These are phyloP conservation scores for Phorcus lineatus DNA, from an alignment of 2,888 invertebrate genomes.

Conservation along the genomic window DNA sequence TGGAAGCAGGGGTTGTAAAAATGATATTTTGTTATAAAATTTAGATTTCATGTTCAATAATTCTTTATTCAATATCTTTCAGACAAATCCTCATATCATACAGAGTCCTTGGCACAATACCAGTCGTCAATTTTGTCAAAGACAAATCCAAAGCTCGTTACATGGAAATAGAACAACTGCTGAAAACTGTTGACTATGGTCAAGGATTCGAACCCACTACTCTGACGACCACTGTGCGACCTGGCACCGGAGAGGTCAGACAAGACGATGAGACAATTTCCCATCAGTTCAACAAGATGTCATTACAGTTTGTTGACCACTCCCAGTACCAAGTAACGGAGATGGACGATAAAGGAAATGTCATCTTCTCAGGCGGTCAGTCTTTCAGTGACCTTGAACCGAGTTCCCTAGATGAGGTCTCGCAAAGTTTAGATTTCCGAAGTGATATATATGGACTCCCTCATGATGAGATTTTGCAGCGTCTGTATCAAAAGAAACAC, in stretches of 20 bases:
- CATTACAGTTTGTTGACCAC: neutral
- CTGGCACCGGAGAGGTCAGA: neutral
- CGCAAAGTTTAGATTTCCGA: conserved; percentile 29
- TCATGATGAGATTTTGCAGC: conserved; percentile 42
- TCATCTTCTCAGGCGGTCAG: too few species aligned
- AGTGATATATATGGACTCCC: conserved; percentile 50
- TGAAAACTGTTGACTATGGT: conserved; percentile 57
- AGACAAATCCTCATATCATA: conserved; percentile 51
- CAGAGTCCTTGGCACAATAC: conserved; percentile 51
- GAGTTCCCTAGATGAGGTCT: too few species aligned
- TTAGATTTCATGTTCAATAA: too few species aligned
- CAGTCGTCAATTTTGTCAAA: conserved; percentile 53
- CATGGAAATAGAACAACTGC: conserved; percentile 43
- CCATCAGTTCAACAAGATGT: neutral
- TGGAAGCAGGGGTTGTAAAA: too few species aligned
- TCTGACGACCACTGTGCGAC: too few species aligned
- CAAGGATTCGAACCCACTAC: conserved; percentile 22
- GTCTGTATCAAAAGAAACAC: conserved; percentile 39
- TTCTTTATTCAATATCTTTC: conserved; percentile 26
- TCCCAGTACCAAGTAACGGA: neutral
- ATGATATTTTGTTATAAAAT: too few species aligned
- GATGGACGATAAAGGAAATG: too few species aligned
- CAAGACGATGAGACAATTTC: neutral
- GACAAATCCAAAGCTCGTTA: conserved; percentile 41
- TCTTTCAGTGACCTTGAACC: too few species aligned